These are phyloP conservation scores for Brachyrhaphis roseni DNA, from an alignment of 2,797 vertebrate genomes.

Conservation along the genomic window DNA sequence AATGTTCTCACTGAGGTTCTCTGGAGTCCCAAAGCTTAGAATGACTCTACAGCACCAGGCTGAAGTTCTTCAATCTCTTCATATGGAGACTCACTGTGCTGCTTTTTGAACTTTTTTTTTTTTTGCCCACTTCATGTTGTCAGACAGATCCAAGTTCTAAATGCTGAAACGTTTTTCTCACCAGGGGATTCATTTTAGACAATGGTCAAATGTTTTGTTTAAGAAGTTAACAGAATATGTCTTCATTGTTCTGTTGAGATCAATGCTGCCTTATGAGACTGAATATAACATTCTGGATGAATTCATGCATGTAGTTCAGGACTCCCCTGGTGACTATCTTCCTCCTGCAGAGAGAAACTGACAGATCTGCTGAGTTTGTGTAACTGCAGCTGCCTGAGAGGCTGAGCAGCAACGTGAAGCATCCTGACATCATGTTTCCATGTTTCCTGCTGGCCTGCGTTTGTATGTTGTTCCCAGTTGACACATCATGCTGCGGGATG, in stretches of 20 bases:
- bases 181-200: slow-evolving; percentile 23
- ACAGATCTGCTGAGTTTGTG: slow-evolving; percentile 33
- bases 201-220: slow-evolving; percentile 16
- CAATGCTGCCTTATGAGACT: slow-evolving; percentile 1
- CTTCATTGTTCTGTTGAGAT: neutral
- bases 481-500: neutral
- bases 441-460: slow-evolving; percentile 20
- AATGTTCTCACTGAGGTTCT: no score
- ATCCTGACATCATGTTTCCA: slow-evolving; percentile 23
- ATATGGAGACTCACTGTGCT: neutral
- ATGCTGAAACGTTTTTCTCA: slow-evolving; percentile 22
- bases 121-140: no score
- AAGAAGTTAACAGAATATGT: neutral
- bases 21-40: no score
- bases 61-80: neutral
- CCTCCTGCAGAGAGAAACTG: slow-evolving; percentile 11
- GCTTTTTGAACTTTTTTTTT: neutral
- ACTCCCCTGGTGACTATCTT: neutral
- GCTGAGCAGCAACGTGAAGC: slow-evolving; percentile 7
- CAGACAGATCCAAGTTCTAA: slow-evolving; percentile 18
- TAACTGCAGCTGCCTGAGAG: slow-evolving; percentile 23
- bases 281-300: neutral
- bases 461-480: slow-evolving; percentile 19
- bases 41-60: no score
- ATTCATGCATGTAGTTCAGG: neutral